A percentile compares a stretch with the other conserved stretches of the same genome.
phyloP scores from a whole-genome alignment of 2,888 invertebrate genomes.

The Adela reaumurella region DNA sequence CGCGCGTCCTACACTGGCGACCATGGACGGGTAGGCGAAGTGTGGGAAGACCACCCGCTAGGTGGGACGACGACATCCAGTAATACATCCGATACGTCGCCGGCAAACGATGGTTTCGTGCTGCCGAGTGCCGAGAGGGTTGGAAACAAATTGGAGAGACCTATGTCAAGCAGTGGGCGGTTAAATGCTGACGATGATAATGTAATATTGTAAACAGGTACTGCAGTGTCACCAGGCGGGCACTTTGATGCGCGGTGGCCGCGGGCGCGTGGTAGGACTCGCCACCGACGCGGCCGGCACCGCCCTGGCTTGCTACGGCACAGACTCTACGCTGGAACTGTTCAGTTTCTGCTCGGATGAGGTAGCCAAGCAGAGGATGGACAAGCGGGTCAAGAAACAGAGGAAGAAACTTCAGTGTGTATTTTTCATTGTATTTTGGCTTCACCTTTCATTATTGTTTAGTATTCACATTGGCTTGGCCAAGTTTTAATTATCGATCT shows the following conservation, averaged over 20 bases:
- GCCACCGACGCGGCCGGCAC: constrained; percentile 67
- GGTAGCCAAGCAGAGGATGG: constrained; percentile 65
- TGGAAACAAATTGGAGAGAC: no score
- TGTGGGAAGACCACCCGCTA: no score
- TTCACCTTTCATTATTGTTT: background rate
- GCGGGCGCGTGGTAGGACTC: constrained; percentile 75
- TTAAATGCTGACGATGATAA: no score
- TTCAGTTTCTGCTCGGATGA: constrained; percentile 76
- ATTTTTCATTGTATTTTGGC: constrained; percentile 3
- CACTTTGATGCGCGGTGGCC: constrained; percentile 71
- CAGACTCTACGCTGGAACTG: constrained; percentile 75
- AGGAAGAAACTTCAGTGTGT: constrained; percentile 55
- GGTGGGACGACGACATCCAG: no score
- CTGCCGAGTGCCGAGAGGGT: no score
- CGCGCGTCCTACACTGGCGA: no score
- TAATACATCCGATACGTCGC: no score
- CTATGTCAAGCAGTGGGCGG: no score
- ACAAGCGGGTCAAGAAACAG: constrained; percentile 76
- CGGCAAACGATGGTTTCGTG: no score
- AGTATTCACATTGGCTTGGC: background rate
- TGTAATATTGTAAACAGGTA: constrained; percentile 18
- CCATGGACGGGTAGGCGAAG: no score
- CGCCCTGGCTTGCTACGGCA: constrained; percentile 79
- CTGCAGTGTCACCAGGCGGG: constrained; percentile 77
- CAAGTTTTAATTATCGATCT: background rate